Evolutionary conservation across 2,888 invertebrate species (phyloP).

Genomic region (Proisotoma minuta): DNA sequence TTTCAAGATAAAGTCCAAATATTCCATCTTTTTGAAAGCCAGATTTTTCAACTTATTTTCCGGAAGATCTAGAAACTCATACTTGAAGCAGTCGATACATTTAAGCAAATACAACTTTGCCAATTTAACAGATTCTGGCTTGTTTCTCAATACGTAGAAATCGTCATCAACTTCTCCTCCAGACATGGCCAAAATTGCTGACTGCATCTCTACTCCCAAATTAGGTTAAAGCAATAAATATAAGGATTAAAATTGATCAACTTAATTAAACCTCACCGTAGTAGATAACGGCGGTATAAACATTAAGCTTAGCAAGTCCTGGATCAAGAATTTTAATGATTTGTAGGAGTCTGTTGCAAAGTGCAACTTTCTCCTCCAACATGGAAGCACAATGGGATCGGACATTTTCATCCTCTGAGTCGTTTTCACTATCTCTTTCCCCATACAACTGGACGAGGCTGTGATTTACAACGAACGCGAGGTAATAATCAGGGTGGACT

Average conservation of each 20-base stretch:
- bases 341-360: constrained; percentile 50
- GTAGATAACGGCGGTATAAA: constrained; percentile 72
- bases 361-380: constrained; percentile 41
- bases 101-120: constrained; percentile 48
- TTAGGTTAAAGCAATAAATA: too few species aligned
- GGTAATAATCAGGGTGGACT: constrained; percentile 78
- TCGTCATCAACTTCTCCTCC: constrained; percentile 46
- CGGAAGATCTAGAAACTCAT: constrained; percentile 51
- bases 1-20: constrained; percentile 40
- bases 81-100: constrained; percentile 50
- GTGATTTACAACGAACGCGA: constrained; percentile 74
- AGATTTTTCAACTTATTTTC: constrained; percentile 50
- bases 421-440: constrained; percentile 53
- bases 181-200: constrained; percentile 48
- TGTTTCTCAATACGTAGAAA: constrained; percentile 37
- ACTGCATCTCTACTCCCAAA: too few species aligned
- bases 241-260: too few species aligned
- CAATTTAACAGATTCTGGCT: constrained; percentile 42
- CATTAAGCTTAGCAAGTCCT: constrained; percentile 55
- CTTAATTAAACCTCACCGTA: too few species aligned
- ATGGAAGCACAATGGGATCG: constrained; percentile 30
- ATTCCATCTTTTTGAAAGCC: constrained; percentile 45
- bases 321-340: constrained; percentile 50
- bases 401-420: constrained; percentile 53
- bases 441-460: constrained; percentile 75